Base-by-base conservation (phyloP, 2,888 invertebrate species). In the Archaeoteleia sp. region DNA sequence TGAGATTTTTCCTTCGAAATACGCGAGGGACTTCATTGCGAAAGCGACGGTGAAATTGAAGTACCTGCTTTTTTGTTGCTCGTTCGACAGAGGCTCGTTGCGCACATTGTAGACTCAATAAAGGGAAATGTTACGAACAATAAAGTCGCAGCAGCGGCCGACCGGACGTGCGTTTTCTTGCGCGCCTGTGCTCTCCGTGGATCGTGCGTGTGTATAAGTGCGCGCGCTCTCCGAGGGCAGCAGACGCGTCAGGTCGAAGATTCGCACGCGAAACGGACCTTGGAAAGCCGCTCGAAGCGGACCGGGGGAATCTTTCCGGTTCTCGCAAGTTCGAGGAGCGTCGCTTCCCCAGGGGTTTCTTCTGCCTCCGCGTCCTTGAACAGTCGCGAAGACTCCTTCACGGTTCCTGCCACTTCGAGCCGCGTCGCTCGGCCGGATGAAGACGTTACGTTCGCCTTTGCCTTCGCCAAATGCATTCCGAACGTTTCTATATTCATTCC, bases 241-340 rank as follows among this genome's bases (percentile, higher is more conserved):
- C 51, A 65, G 51, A 60, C 68, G 57, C 57, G 62, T 57, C 57
- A 37, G 58, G 48, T 58, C 42, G 57, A 55, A 46, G 55, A 65
- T 55, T 61, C 62, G 61, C 66, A 61, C 69, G 66, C 61, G 53
- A 62, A 63, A 65, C 57, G 72, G 71, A 74, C 74, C 82, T 82
- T 82, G 82, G 83, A 78, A 79, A 80, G 80, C 81, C 80, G 79
- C 78, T 79, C 78, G 78, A 82, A 82, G 83, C 83, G 83, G 83
- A 83, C 83, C 82, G 81, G 79, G 83, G 78, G 83, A 84, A 84
- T 82, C 83, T 83, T 84, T 84, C 83, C 83, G 84, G 84, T 84
- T 84, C 74, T 74, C 67, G 70, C 58, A 54, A 46, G 67, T 51
- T 14, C 34, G 43, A 48, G 15, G 32, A 37, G 20, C 32, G 53